phyloP scores from a whole-genome alignment of 30 jellyfish, hydroid and myxozoan genomes.

The Aurelia sp. region DNA sequence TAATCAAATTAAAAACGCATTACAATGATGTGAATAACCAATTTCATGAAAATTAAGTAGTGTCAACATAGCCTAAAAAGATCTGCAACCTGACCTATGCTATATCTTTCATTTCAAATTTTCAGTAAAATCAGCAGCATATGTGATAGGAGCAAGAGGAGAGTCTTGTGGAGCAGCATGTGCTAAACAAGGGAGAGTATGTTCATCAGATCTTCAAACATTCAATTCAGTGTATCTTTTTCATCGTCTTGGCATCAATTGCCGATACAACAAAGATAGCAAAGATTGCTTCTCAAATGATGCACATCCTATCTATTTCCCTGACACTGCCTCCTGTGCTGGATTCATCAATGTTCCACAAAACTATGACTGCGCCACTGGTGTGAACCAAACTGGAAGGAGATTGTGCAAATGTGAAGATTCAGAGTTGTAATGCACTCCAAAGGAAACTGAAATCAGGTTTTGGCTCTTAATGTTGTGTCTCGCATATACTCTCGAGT shows the following conservation, averaged over 20 bases:
- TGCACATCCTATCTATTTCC: slow-evolving; percentile 16
- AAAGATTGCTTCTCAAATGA: slow-evolving; percentile 11
- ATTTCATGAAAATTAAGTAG: too few species aligned
- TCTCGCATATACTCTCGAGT: too few species aligned
- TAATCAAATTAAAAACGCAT: too few species aligned
- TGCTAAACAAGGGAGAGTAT: slow-evolving; percentile 4
- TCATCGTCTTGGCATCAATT: slow-evolving; percentile 37
- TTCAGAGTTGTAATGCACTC: neutral
- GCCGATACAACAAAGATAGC: slow-evolving; percentile 12
- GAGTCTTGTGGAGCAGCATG: slow-evolving; percentile 38
- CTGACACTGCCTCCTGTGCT: slow-evolving; percentile 9
- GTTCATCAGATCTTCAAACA: slow-evolving; percentile 18
- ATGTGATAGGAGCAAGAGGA: slow-evolving; percentile 27
- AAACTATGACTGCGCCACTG: slow-evolving; percentile 42
- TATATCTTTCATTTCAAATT: too few species aligned
- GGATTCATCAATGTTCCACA: slow-evolving; percentile 40
- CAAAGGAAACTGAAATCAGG: too few species aligned
- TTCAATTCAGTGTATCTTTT: slow-evolving; percentile 29
- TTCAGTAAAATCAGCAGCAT: slow-evolving; percentile 1
- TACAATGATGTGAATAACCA: too few species aligned
- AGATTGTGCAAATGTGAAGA: slow-evolving; percentile 46
- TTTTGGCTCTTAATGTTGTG: too few species aligned
- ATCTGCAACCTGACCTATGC: too few species aligned
- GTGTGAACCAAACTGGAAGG: slow-evolving; percentile 1
- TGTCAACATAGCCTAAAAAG: too few species aligned